Conservation (phyloP, 1,140 invertebrate genomes). For the honey bee (Apis mellifera) region DNA sequence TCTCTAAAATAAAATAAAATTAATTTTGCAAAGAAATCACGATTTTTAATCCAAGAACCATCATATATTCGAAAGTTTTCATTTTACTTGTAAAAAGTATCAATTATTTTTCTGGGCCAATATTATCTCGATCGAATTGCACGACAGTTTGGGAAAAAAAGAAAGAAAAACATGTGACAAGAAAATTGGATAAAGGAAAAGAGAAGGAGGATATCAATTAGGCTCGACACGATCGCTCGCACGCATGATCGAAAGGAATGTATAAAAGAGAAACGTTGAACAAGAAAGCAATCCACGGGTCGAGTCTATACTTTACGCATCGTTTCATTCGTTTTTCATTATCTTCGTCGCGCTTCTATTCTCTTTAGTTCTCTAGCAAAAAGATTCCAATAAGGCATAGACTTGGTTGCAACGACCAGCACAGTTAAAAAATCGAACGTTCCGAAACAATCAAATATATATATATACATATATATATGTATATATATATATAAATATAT, state of each 20-base stretch:
- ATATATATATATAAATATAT: background rate
- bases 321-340: background rate
- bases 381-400: constrained; percentile 63
- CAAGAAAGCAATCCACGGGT: constrained; percentile 32
- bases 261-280: background rate
- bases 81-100: too few relatives aligned
- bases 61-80: too few relatives aligned
- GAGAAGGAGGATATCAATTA: background rate
- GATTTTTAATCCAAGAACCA: too few relatives aligned
- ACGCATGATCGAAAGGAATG: constrained; percentile 16
- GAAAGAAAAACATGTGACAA: background rate
- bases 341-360: constrained; percentile 9
- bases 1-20: background rate
- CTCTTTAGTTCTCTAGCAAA: constrained; percentile 45
- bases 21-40: background rate
- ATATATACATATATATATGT: background rate
- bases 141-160: background rate
- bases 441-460: constrained; percentile 65
- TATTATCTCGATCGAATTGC: background rate
- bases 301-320: constrained; percentile 1
- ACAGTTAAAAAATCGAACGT: constrained; percentile 70
- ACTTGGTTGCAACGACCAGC: constrained; percentile 61
- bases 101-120: too few relatives aligned
- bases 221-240: constrained; percentile 18
- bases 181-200: too few relatives aligned